Evolutionary conservation across 1,140 invertebrate species (phyloP), one percentile per base, ranked within the genome.

Genomic region (Anthonomus grandis): DNA sequence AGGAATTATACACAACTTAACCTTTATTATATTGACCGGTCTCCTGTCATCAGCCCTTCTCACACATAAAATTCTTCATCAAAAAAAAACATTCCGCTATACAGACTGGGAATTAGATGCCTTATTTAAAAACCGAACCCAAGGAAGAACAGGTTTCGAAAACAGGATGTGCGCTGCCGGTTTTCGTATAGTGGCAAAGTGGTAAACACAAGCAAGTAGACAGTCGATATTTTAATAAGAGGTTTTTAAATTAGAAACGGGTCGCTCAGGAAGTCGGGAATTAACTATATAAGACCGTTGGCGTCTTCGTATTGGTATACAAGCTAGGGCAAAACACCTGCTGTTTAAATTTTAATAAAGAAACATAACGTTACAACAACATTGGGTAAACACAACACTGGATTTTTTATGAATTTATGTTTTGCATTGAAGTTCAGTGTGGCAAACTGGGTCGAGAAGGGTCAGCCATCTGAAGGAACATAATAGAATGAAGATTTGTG

Each of bases 101-200:
- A 42, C 10, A 42, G 1, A 12, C 19, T 10, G 17, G 39, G 10
- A 17, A 42, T 23, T 22, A 46, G 24, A 27, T 25, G n/a, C 10
- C 10, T 25, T 27, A 3, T 27, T 46, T 23, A 13, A 24, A 24
- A 49, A 49, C 13, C 24, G 13, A 10, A 10, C 39, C 10, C 44
- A 47, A 10, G 44, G 9, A 18, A 42, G 39, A 49, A 49, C 13
- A 17, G 18, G 36, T 36, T 49, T 37, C 9, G 13, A 18, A 45
- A 23, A 45, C 42, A 45, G 42, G 42, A 45, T 45, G 42, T 45
- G 22, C 8, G n/a, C 10, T 15, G 39, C 10, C 39, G 39, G 39
- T 13, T 42, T 42, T 45, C 19, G 42, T 22, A 13, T 12, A 10
- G 10, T 34, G 10, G 31, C n/a, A n/a, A n/a, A 34, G 31, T 34